phyloP scores from a whole-genome alignment of 2,113 vertebrate genomes.

The Lepidothrix coronata region DNA sequence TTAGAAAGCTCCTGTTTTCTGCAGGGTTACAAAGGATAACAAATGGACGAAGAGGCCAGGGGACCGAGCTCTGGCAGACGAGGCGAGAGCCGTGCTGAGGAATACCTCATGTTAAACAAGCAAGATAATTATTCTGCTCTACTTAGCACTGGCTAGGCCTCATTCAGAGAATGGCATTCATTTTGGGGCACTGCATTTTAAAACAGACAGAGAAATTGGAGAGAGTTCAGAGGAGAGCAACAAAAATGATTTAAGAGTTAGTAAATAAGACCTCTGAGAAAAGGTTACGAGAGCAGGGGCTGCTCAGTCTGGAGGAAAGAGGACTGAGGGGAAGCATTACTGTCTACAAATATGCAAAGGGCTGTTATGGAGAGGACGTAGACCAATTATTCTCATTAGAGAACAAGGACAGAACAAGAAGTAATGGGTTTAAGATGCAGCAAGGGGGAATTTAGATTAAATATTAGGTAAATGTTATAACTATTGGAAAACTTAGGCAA shows the following conservation, averaged over 20 bases:
- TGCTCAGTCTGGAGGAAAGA: slow-evolving; percentile 44
- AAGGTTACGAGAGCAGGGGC: slow-evolving; percentile 40
- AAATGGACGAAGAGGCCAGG: slow-evolving; percentile 37
- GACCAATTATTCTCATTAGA: slow-evolving; percentile 63
- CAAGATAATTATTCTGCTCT: slow-evolving; percentile 63
- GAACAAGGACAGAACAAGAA: slow-evolving; percentile 49
- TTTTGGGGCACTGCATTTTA: slow-evolving; percentile 40
- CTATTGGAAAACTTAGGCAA: neutral
- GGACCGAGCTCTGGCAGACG: neutral
- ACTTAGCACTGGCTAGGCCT: slow-evolving; percentile 46
- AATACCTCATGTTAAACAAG: slow-evolving; percentile 59
- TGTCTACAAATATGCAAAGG: slow-evolving; percentile 51
- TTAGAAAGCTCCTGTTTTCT: neutral
- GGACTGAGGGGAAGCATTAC: slow-evolving; percentile 65
- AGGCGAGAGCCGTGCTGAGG: neutral
- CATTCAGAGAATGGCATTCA: neutral
- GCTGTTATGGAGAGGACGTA: neutral
- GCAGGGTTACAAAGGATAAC: slow-evolving; percentile 19
- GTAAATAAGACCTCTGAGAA: slow-evolving; percentile 70
- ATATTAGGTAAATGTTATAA: slow-evolving; percentile 44
- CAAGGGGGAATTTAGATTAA: slow-evolving; percentile 35
- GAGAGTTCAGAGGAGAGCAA: slow-evolving; percentile 54
- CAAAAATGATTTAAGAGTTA: slow-evolving; percentile 64
- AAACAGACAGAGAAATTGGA: slow-evolving; percentile 30
- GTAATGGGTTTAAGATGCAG: slow-evolving; percentile 50